Conservation (phyloP, 2,797 vertebrate genomes). For the Helostoma temminkii region DNA sequence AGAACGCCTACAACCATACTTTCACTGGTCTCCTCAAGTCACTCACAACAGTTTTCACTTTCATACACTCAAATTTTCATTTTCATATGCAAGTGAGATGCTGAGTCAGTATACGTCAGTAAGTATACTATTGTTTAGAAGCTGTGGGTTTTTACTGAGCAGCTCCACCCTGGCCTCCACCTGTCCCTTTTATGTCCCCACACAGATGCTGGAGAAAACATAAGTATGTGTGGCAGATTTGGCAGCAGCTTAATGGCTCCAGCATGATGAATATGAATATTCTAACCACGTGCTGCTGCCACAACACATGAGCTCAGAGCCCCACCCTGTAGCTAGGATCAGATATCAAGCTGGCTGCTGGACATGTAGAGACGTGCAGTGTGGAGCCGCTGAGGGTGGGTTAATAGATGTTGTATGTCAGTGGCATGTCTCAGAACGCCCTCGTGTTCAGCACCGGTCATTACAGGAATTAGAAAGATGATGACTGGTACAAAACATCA, state of each 20-base stretch:
- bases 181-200: slow-evolving; percentile 9
- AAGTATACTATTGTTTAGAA: neutral
- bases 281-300: slow-evolving; percentile 51
- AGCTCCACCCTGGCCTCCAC: neutral
- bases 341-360: slow-evolving; percentile 49
- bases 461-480: neutral
- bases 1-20: too few species aligned
- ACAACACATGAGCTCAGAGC: slow-evolving; percentile 38
- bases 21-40: too few species aligned
- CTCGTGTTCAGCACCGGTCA: neutral
- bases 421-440: slow-evolving; percentile 7
- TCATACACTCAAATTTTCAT: too few species aligned
- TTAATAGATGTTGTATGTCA: slow-evolving; percentile 1
- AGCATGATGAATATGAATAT: slow-evolving; percentile 48
- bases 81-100: too few species aligned
- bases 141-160: neutral
- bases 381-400: neutral
- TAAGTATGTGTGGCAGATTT: slow-evolving; percentile 22
- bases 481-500: neutral
- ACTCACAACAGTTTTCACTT: too few species aligned
- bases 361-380: slow-evolving; percentile 18
- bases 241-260: slow-evolving; percentile 7
- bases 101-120: neutral
- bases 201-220: slow-evolving; percentile 6
- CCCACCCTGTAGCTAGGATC: slow-evolving; percentile 47